phyloP scores from a whole-genome alignment of 2,113 vertebrate species.

The Damaliscus lunatus region DNA sequence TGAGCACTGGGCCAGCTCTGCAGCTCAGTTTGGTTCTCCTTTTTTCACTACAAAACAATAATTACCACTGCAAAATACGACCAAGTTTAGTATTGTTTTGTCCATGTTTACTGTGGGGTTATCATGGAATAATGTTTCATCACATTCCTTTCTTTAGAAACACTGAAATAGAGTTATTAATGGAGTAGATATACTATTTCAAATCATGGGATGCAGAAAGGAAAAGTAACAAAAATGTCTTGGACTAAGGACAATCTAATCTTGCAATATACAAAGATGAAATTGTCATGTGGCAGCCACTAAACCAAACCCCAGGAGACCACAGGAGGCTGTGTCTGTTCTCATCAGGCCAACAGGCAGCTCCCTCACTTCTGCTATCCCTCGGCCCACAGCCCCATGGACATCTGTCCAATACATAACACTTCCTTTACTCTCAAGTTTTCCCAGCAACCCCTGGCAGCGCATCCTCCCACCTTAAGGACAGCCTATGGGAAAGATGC shows the following conservation, averaged over 20 bases:
- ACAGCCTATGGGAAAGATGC: neutral
- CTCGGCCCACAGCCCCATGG: neutral
- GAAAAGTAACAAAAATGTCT: neutral
- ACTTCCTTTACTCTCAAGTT: neutral
- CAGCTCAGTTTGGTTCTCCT: neutral
- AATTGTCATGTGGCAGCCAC: too few species aligned
- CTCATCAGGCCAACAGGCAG: neutral
- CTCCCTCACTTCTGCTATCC: neutral
- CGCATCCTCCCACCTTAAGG: neutral
- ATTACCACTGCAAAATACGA: neutral
- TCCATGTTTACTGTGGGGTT: neutral
- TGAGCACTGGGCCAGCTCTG: neutral
- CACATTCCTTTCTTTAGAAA: neutral
- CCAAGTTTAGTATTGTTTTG: neutral
- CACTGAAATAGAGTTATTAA: neutral
- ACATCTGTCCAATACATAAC: neutral
- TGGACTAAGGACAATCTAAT: neutral
- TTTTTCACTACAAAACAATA: neutral
- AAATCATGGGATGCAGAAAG: neutral
- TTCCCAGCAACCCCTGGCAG: neutral
- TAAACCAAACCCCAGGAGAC: neutral
- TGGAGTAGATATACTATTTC: neutral
- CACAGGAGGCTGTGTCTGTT: neutral
- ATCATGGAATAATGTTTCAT: neutral
- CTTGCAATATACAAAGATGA: neutral